These are phyloP conservation scores for Actinernus sp. DNA, from an alignment of 92 coral and sea anemone species.

Conservation along the genomic window DNA sequence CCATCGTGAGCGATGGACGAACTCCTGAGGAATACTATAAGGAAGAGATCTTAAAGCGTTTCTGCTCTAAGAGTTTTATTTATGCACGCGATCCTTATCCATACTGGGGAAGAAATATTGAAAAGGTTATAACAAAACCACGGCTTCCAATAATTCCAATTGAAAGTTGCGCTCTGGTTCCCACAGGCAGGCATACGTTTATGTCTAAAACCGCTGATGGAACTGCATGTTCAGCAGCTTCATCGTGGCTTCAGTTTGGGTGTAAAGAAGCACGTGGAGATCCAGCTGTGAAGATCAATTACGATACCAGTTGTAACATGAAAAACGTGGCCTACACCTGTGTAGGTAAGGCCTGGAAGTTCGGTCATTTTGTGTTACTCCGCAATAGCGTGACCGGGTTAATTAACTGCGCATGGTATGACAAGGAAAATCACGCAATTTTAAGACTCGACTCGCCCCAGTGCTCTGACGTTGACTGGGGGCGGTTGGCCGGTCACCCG, in stretches of 20 bases:
- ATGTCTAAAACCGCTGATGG: slow-evolving; percentile 29
- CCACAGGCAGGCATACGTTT: slow-evolving; percentile 49
- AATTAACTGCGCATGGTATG: slow-evolving; percentile 68
- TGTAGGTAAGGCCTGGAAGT: slow-evolving; percentile 57
- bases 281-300: slow-evolving; percentile 28
- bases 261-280: slow-evolving; percentile 25
- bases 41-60: slow-evolving; percentile 43
- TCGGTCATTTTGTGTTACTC: slow-evolving; percentile 71
- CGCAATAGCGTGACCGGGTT: slow-evolving; percentile 29
- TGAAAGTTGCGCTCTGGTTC: slow-evolving; percentile 45
- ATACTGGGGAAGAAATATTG: slow-evolving; percentile 83
- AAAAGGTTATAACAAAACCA: slow-evolving; percentile 50
- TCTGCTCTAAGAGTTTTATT: slow-evolving; percentile 59
- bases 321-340: slow-evolving; percentile 46
- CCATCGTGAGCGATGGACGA: slow-evolving; percentile 17
- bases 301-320: slow-evolving; percentile 36
- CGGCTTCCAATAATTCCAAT: slow-evolving; percentile 7
- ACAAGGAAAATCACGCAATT: slow-evolving; percentile 50
- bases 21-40: slow-evolving; percentile 31
- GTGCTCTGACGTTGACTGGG: slow-evolving; percentile 87
- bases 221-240: slow-evolving; percentile 22
- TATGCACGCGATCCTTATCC: slow-evolving; percentile 77
- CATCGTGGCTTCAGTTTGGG: slow-evolving; percentile 58
- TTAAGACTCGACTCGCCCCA: slow-evolving; percentile 65
- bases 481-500: slow-evolving; percentile 22